Conservation (phyloP, 2,113 vertebrate species). For the Varanus komodoensis region DNA sequence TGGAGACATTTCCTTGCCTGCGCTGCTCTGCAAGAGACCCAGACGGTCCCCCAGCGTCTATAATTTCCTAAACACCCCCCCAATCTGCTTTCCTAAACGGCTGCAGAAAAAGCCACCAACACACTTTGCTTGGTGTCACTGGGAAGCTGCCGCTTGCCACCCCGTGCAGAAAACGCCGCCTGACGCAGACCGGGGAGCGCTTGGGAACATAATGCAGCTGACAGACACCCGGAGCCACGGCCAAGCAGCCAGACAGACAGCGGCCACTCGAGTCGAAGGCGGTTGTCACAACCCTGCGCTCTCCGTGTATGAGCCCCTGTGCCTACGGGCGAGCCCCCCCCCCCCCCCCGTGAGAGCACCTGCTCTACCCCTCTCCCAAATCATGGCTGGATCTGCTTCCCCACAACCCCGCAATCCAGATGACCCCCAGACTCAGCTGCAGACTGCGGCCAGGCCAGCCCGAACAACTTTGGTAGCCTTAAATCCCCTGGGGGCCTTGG, state of each 20-base stretch:
- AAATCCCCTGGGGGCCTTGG: background rate
- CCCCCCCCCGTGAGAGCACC: background rate
- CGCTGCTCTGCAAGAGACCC: too few species aligned
- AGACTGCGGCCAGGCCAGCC: background rate
- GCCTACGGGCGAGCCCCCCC: background rate
- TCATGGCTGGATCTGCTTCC: too few species aligned
- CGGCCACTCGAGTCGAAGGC: rapidly evolving
- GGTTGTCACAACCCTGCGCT: background rate
- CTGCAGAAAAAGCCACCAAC: background rate
- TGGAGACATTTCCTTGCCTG: too few species aligned
- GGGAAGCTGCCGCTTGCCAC: background rate
- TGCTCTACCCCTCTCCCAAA: background rate
- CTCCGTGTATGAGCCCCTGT: rapidly evolving
- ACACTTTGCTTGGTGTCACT: background rate
- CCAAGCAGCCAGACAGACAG: rapidly evolving
- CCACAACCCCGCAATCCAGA: background rate
- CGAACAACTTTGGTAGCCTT: too few species aligned
- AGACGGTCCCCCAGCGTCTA: too few species aligned
- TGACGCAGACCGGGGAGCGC: background rate
- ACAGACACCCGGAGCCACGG: background rate
- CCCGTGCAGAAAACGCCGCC: background rate
- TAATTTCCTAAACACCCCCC: background rate
- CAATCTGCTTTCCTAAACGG: background rate
- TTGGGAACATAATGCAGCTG: background rate
- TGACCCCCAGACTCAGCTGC: background rate